phyloP scores from a whole-genome alignment of 2,113 vertebrate species.

The Maylandia zebra region DNA sequence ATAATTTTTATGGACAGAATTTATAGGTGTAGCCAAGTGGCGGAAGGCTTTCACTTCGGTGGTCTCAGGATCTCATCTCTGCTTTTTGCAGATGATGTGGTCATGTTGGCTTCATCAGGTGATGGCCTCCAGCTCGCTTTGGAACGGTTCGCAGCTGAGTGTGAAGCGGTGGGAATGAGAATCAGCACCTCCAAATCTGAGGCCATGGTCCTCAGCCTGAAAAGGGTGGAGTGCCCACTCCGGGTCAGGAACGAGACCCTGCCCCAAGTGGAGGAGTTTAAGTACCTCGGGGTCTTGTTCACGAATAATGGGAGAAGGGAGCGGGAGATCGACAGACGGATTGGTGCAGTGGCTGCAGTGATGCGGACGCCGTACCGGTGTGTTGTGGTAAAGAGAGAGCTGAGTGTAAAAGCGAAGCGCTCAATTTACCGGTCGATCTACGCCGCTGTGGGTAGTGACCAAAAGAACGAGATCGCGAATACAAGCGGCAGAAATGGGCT shows the following conservation, averaged over 20 bases:
- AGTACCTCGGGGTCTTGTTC: background rate
- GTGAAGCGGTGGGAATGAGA: background rate
- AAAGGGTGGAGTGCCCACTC: background rate
- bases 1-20: background rate
- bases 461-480: background rate
- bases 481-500: accelerated
- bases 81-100: background rate
- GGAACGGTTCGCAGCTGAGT: accelerated
- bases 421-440: background rate
- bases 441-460: background rate
- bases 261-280: background rate
- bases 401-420: background rate
- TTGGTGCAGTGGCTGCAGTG: background rate
- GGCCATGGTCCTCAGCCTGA: accelerated
- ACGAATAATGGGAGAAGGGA: background rate
- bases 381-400: accelerated
- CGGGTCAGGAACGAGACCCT: accelerated
- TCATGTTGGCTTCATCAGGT: accelerated
- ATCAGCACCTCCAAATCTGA: background rate
- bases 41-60: accelerated
- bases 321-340: accelerated
- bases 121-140: accelerated
- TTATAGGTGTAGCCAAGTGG: accelerated
- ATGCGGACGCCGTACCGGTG: accelerated
- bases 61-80: background rate